These are phyloP conservation scores for Xenopus petersii DNA, from an alignment of 2,797 vertebrate genomes.

Conservation along the genomic window DNA sequence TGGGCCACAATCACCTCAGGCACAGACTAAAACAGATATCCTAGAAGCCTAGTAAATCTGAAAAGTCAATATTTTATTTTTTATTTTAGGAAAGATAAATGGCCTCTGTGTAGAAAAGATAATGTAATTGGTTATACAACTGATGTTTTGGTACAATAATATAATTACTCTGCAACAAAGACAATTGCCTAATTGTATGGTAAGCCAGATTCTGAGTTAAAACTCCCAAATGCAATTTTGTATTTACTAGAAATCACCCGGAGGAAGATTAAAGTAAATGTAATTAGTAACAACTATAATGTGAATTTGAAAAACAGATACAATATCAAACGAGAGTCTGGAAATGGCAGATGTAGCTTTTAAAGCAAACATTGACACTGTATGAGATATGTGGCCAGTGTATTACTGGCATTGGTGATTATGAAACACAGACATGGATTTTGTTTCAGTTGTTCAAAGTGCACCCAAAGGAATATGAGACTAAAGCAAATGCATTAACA, in stretches of 20 bases:
- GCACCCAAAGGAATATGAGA: too few species aligned
- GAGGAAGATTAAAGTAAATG: constrained; percentile 47
- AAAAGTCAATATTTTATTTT: constrained; percentile 25
- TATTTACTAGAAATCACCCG: constrained; percentile 44
- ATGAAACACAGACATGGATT: background rate
- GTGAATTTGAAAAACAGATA: constrained; percentile 42
- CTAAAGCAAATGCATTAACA: too few species aligned
- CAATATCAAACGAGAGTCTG: constrained; percentile 33
- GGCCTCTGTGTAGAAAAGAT: constrained; percentile 9
- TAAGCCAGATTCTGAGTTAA: constrained; percentile 28
- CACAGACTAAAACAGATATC: background rate
- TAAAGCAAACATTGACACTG: constrained; percentile 6
- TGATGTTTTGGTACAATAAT: constrained; percentile 34
- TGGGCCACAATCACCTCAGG: background rate
- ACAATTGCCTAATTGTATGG: constrained; percentile 35
- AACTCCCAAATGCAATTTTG: constrained; percentile 30
- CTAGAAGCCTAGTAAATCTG: background rate
- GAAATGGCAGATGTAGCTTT: constrained; percentile 26
- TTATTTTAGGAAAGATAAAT: constrained; percentile 22
- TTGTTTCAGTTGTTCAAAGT: too few species aligned
- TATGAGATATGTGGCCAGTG: constrained; percentile 3
- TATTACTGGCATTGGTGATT: constrained; percentile 12
- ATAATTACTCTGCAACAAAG: constrained; percentile 35
- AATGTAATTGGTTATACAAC: constrained; percentile 27
- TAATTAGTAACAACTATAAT: constrained; percentile 39